Conservation (phyloP, 1,140 invertebrate genomes). For the Augochlora pura region DNA sequence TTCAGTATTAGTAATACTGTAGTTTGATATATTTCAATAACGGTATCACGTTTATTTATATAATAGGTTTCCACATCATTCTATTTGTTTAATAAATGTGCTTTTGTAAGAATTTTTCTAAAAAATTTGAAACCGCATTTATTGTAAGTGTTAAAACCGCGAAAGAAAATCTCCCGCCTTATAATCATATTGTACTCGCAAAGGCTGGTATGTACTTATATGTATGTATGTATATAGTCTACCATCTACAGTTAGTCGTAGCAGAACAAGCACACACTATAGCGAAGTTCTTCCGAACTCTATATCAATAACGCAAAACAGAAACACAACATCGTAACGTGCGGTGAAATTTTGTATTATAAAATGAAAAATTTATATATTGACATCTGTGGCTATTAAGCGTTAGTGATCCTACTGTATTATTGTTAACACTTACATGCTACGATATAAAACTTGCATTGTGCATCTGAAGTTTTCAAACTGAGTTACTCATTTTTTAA, state of each 20-base stretch:
- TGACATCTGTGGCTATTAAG: background rate
- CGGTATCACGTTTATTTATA: background rate
- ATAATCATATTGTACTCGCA: background rate
- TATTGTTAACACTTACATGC: conserved; percentile 4
- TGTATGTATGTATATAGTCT: background rate
- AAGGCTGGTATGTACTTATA: background rate
- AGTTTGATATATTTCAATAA: background rate
- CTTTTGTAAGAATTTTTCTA: background rate
- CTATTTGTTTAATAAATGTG: no score
- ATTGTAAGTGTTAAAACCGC: background rate
- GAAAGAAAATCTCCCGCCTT: conserved; percentile 1
- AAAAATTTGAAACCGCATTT: background rate
- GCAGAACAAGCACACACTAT: background rate
- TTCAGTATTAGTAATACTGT: background rate
- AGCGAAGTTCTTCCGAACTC: background rate
- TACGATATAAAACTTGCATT: background rate
- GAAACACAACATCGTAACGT: conserved; percentile 14
- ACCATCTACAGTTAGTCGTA: conserved; percentile 4
- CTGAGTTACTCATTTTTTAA: background rate
- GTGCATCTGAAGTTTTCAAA: conserved; percentile 18
- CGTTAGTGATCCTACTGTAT: background rate
- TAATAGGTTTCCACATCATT: background rate
- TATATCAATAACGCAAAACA: conserved; percentile 37
- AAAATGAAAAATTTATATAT: conserved; percentile 32
- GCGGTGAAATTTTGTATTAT: background rate